phyloP scores from a whole-genome alignment of 64 coral and sea anemone genomes.

The Actinia tenebrosa region DNA sequence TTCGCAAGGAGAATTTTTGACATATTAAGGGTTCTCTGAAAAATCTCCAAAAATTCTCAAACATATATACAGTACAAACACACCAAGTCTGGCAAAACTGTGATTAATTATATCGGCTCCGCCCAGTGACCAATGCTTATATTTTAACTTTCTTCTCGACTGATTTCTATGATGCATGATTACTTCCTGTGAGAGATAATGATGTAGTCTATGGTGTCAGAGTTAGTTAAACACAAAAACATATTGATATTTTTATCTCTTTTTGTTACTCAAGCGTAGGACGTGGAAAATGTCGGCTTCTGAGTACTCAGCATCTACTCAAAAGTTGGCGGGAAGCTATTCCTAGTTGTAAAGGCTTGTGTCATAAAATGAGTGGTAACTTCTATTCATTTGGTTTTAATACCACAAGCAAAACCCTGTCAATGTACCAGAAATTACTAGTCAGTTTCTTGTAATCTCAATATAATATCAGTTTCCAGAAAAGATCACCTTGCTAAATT shows the following conservation, averaged over 20 bases:
- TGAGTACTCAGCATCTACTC: background rate
- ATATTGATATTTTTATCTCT: background rate
- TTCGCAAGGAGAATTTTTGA: background rate
- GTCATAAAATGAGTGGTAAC: background rate
- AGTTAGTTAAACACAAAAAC: background rate
- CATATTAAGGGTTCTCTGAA: background rate
- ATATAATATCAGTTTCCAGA: background rate
- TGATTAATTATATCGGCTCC: background rate
- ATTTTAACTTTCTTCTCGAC: background rate
- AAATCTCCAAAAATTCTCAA: too few relatives aligned
- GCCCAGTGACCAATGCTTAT: background rate
- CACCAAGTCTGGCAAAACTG: background rate
- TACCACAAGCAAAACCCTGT: background rate
- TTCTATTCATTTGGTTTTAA: background rate
- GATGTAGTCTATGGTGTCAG: background rate
- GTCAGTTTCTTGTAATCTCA: background rate
- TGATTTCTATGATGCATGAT: background rate
- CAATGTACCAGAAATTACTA: background rate
- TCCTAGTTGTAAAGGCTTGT: background rate
- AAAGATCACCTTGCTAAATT: background rate
- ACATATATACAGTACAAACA: background rate
- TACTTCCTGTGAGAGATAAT: background rate
- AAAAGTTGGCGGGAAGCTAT: background rate
- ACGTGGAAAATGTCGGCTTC: background rate
- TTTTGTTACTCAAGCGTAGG: background rate